Base-by-base conservation (phyloP, 2,797 vertebrate species). In the Botia kubotai region DNA sequence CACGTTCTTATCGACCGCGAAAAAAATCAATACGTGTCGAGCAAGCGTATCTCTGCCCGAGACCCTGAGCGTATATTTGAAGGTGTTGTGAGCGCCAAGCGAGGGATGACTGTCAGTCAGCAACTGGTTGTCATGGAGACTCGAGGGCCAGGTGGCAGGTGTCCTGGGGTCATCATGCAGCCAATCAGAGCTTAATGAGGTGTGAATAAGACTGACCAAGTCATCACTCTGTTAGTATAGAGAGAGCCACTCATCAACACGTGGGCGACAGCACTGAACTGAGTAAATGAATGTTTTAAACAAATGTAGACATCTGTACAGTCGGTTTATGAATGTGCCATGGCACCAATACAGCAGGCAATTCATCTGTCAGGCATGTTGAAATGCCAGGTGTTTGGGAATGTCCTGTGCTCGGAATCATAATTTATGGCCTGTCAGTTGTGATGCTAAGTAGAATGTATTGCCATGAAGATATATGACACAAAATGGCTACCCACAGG, bases 141-240 rank as follows among this genome's bases (percentile, higher is more conserved):
- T 58, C 63, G 43, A 66, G 77, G 69, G 72, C 81, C 78, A 81
- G 75, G 69, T 85, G 86, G 84, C 84, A 67, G 82, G 83, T 85
- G 84, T 84, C 84, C 79, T 77, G 70, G 69, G 83, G 86, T 85
- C 86, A 85, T 86, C 79, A 83, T 17, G 6, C 76, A 77, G 70
- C 79, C 85, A 84, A 87, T 82, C 71, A 77, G 80, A 62, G 72
- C 79, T 83, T 83, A 80, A 82, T 82, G 82, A 62, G 80, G 83
- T 86, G 79, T 83, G 83, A 86, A 85, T 82, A 83, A 77, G 77
- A 82, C 60, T 72, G 72, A 85, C 39, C 72, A 53, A 85, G 72
- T 82, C 82, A 85, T 82, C 79, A 60, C 66, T 85, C 65, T 72
- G 70, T 82, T 82, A 76, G 50, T 60, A 33, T 43, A 79, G 72